Evolutionary conservation across 1,140 invertebrate species (phyloP).

Genomic region (Cydia amplana): DNA sequence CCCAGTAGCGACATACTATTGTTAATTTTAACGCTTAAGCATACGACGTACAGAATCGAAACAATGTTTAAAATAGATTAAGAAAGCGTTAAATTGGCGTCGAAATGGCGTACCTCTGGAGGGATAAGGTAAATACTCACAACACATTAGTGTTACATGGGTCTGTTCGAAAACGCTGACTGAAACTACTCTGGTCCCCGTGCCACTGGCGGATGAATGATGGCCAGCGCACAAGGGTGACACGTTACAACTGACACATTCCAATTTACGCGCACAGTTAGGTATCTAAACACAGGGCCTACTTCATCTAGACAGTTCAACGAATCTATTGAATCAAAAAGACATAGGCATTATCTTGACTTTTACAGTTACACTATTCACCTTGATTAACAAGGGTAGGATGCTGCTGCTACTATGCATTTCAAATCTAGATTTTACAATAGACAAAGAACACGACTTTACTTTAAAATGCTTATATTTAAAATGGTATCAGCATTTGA

Average conservation of each 20-base stretch:
- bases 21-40: constrained; percentile 74
- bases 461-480: constrained; percentile 51
- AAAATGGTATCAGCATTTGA: constrained; percentile 56
- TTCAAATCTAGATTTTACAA: constrained; percentile 59
- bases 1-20: constrained; percentile 74
- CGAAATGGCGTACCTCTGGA: constrained; percentile 66
- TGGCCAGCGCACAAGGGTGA: constrained; percentile 45
- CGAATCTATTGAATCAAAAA: constrained; percentile 58
- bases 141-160: constrained; percentile 67
- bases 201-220: constrained; percentile 59
- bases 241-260: constrained; percentile 42
- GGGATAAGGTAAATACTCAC: constrained; percentile 69
- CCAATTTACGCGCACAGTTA: constrained; percentile 53
- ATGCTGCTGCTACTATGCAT: constrained; percentile 46
- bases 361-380: constrained; percentile 38
- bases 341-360: constrained; percentile 45
- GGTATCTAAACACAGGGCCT: constrained; percentile 64
- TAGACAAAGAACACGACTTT: constrained; percentile 51
- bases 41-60: constrained; percentile 76
- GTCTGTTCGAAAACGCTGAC: constrained; percentile 52
- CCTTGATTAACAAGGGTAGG: constrained; percentile 38
- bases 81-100: constrained; percentile 70
- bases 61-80: constrained; percentile 71
- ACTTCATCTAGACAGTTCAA: constrained; percentile 57
- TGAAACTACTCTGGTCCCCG: constrained; percentile 52